Percentiles rank a stretch among this genome's conserved stretches.
Evolutionary conservation across 2,113 vertebrate species (phyloP).

Genomic region (Xiphophorus maculatus): DNA sequence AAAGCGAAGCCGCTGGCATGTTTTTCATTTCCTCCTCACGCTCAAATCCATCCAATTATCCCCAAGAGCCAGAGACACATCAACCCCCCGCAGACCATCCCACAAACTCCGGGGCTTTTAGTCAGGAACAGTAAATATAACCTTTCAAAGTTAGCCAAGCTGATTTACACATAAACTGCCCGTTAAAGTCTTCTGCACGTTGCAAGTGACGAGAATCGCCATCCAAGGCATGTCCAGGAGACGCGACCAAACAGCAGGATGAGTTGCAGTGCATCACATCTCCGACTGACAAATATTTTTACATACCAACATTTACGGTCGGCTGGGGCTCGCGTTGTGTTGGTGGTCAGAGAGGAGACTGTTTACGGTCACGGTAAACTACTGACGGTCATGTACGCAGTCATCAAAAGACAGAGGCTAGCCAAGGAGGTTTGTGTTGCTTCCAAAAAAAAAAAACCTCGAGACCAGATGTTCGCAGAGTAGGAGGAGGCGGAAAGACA

Average conservation of each 20-base stretch:
- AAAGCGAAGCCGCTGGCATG: constrained; percentile 9
- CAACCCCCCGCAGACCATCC: constrained; percentile 21
- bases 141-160: neutral
- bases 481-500: constrained; percentile 76
- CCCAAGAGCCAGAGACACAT: constrained; percentile 16
- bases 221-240: neutral
- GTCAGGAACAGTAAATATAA: constrained; percentile 5
- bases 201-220: neutral
- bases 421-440: constrained; percentile 68
- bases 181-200: neutral
- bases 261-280: constrained; percentile 3
- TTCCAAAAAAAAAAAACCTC: constrained; percentile 38
- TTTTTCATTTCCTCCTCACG: constrained; percentile 27
- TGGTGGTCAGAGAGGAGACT: constrained; percentile 43
- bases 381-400: constrained; percentile 31
- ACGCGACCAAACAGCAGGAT: constrained; percentile 13
- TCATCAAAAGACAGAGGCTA: constrained; percentile 56
- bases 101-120: constrained; percentile 24
- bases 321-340: constrained; percentile 23
- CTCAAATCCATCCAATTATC: constrained; percentile 39
- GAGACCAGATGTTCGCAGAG: constrained; percentile 74
- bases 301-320: constrained; percentile 32
- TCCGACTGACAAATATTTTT: constrained; percentile 18
- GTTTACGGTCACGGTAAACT: constrained; percentile 71
- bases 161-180: neutral